A percentile compares a stretch with the other conserved stretches of the same genome.
Conservation (phyloP, 1,140 invertebrate genomes). For the Trichonephila clavata region DNA sequence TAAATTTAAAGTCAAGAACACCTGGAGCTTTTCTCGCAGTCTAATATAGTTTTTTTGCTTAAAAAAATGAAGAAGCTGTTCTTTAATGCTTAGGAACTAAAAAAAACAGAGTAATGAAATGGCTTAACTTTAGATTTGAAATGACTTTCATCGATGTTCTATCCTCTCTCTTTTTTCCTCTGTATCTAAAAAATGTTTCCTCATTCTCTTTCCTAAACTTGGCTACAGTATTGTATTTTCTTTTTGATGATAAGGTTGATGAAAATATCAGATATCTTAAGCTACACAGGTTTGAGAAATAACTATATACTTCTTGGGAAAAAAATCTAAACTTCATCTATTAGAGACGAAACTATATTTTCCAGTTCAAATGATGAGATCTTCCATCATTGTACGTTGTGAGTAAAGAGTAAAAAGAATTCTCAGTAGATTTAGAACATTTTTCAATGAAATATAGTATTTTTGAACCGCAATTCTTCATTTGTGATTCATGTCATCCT, state of each 20-base stretch:
- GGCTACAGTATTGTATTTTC: neutral
- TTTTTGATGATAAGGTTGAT: neutral
- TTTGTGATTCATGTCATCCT: no score
- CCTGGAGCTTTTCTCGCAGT: neutral
- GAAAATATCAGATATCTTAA: neutral
- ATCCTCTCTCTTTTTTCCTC: neutral
- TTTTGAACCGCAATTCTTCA: no score
- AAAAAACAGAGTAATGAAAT: neutral
- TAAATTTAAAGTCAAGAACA: neutral
- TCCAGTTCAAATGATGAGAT: no score
- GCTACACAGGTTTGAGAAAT: neutral
- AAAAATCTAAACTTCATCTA: neutral
- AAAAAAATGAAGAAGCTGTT: neutral
- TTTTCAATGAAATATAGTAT: no score
- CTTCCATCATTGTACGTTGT: no score
- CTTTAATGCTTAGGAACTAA: neutral
- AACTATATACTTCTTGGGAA: no score
- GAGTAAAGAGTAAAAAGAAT: no score
- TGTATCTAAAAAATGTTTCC: neutral
- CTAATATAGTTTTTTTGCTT: neutral
- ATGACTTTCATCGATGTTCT: neutral
- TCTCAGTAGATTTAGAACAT: no score
- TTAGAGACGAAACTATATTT: neutral
- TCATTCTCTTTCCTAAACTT: neutral
- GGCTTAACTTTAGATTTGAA: neutral